Conservation (phyloP, 2,113 vertebrate genomes). For the Circaetus cinerascens region DNA sequence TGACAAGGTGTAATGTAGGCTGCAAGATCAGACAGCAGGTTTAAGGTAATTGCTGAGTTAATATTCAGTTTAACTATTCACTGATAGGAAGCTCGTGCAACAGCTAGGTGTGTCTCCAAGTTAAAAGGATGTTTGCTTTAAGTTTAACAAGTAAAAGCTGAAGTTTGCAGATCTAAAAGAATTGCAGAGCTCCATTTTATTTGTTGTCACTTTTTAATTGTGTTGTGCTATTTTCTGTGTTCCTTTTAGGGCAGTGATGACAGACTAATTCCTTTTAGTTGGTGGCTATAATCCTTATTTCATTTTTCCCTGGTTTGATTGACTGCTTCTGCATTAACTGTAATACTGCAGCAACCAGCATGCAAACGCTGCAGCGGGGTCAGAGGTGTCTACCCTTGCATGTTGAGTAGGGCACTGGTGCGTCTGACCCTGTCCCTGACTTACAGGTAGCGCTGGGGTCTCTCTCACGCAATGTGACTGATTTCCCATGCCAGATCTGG, state of each 20-base stretch:
- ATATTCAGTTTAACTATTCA: not conserved
- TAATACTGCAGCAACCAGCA: not conserved
- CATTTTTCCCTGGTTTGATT: not conserved
- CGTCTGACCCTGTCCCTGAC: not conserved
- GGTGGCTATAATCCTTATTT: not conserved
- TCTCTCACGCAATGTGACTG: accelerated
- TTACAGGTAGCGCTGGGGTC: not conserved
- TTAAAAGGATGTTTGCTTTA: slow-evolving; percentile 35
- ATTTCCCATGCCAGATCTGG: not conserved
- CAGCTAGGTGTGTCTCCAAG: slow-evolving; percentile 7
- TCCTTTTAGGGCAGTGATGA: not conserved
- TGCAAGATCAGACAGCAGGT: slow-evolving; percentile 3
- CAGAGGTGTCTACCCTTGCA: not conserved
- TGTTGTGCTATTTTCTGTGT: not conserved
- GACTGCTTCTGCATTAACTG: not conserved
- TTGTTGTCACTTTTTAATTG: not conserved
- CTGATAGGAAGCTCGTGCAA: not conserved
- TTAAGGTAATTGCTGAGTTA: slow-evolving; percentile 26
- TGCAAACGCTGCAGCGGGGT: accelerated
- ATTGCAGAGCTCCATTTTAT: not conserved
- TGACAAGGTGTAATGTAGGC: not conserved
- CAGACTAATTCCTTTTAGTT: not conserved
- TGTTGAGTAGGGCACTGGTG: not conserved
- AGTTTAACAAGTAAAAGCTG: not conserved
- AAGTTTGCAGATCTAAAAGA: not conserved